phyloP scores from a whole-genome alignment of 1,140 invertebrate genomes.

The Cotesia vestalis region DNA sequence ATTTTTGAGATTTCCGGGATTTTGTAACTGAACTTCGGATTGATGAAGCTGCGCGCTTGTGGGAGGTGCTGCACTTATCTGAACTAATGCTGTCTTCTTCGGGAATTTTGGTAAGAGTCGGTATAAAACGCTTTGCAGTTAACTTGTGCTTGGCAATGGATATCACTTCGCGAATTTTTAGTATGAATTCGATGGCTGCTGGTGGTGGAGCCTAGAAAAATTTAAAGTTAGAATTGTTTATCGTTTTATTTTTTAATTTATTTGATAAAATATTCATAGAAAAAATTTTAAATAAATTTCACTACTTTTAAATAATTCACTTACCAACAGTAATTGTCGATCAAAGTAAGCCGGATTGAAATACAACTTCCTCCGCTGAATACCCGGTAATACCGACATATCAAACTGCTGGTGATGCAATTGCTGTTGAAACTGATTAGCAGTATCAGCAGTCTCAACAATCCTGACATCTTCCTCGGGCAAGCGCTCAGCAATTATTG shows the following conservation, averaged over 20 bases:
- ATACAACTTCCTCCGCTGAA: slow-evolving; percentile 79
- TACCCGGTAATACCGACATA: slow-evolving; percentile 61
- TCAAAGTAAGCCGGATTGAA: slow-evolving; percentile 91
- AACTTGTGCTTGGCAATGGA: slow-evolving; percentile 88
- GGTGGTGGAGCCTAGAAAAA: slow-evolving; percentile 80
- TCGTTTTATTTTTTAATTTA: background rate
- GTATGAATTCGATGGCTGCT: slow-evolving; percentile 84
- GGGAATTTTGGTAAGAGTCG: slow-evolving; percentile 78
- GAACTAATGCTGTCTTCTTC: slow-evolving; percentile 73
- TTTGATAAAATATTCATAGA: too few species aligned
- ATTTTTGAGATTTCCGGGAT: slow-evolving; percentile 58
- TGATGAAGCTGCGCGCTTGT: slow-evolving; percentile 53
- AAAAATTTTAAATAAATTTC: too few species aligned
- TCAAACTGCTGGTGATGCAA: slow-evolving; percentile 62
- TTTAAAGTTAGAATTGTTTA: slow-evolving; percentile 6
- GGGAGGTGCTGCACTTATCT: slow-evolving; percentile 47
- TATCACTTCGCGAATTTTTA: slow-evolving; percentile 88
- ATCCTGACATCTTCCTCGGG: slow-evolving; percentile 86
- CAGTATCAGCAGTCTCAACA: slow-evolving; percentile 77
- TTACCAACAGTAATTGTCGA: slow-evolving; percentile 81
- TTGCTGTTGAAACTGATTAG: too few species aligned
- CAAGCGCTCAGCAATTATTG: slow-evolving; percentile 73
- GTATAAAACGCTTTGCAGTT: slow-evolving; percentile 80
- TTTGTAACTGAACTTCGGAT: slow-evolving; percentile 43
- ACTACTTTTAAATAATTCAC: slow-evolving; percentile 41